Base-by-base conservation (phyloP, 2,113 vertebrate genomes). In the Rhinolophus ferrumequinum region DNA sequence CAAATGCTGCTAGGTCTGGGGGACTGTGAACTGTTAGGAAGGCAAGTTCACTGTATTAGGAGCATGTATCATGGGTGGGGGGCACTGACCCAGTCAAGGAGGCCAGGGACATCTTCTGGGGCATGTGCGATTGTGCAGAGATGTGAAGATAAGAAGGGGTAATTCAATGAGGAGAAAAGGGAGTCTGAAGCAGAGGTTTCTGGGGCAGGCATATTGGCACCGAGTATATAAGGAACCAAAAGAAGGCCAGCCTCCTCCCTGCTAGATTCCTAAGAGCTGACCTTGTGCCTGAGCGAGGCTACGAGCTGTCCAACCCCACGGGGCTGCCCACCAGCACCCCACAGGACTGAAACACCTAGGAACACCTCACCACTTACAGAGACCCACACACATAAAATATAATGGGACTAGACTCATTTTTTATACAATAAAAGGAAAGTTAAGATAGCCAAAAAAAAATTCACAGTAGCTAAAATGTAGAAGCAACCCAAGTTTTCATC, bases 281-380 rank as follows among this genome's bases (percentile, higher is more conserved):
- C 11, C 0, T 0, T 19, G 14, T 5, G 11, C 1, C 66, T 28
- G 28, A 70, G 18, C 28, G 5, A 1, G 22, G n/a, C 24, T 6
- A 64, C 8, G 11, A 81, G 52, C 33, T 76, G 58, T 62, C 24
- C 19, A 35, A 5, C 1, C 16, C 12, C 28, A 18, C 24, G 30
- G 18, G 4, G 7, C 47, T 35, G 13, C 38, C 11, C 33, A 3
- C 16, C 14, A 58, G 47, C 18, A 73, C 50, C 38, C 52, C 8
- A 2, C 54, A 58, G 54, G 14, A 81, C 35, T 28, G 24, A 54
- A 15, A 35, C 26, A 22, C 33, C n/a, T 70, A 22, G n/a, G 58
- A 89, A 95, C 35, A 16, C 22, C 28, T 81, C 16, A 35, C 24
- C 33, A 19, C 22, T 41, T 44, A 3, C 64, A 80, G 44, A 73